A percentile compares a stretch with the other conserved stretches of the same genome.
Evolutionary conservation across 2,113 vertebrate species (phyloP).

Genomic region (Tor tambroides): DNA sequence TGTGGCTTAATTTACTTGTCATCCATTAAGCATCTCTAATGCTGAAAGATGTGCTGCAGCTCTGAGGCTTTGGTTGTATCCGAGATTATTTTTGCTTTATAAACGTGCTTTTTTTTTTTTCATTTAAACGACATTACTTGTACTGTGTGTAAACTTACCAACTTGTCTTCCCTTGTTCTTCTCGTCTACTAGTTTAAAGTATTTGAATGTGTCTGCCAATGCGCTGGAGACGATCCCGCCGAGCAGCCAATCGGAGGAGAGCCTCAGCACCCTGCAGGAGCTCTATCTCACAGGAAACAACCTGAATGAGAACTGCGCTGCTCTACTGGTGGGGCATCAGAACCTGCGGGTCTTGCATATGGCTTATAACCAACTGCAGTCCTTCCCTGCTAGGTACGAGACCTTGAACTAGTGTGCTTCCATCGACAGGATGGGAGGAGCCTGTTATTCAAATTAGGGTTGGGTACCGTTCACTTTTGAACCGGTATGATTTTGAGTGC

Average conservation of each 20-base stretch:
- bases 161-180: constrained; percentile 45
- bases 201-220: constrained; percentile 93
- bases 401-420: background rate
- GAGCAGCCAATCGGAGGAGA: constrained; percentile 84
- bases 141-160: background rate
- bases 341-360: constrained; percentile 89
- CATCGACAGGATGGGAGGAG: background rate
- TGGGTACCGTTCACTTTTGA: too few relatives aligned
- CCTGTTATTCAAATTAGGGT: too few relatives aligned
- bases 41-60: constrained; percentile 52
- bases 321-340: constrained; percentile 85
- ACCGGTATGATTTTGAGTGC: too few relatives aligned
- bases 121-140: too few relatives aligned
- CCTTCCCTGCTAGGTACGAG: constrained; percentile 91
- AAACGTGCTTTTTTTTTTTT: background rate
- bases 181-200: constrained; percentile 83
- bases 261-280: constrained; percentile 89
- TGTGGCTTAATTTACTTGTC: constrained; percentile 69
- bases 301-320: constrained; percentile 89
- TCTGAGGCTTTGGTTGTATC: constrained; percentile 28
- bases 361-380: constrained; percentile 90
- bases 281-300: constrained; percentile 90
- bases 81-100: background rate
- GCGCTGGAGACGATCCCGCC: constrained; percentile 88
- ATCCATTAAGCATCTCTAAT: constrained; percentile 69